Evolutionary conservation across 1,140 invertebrate genomes (phyloP), one percentile per base, ranked within the genome.

Genomic region (Musca vetustissima): DNA sequence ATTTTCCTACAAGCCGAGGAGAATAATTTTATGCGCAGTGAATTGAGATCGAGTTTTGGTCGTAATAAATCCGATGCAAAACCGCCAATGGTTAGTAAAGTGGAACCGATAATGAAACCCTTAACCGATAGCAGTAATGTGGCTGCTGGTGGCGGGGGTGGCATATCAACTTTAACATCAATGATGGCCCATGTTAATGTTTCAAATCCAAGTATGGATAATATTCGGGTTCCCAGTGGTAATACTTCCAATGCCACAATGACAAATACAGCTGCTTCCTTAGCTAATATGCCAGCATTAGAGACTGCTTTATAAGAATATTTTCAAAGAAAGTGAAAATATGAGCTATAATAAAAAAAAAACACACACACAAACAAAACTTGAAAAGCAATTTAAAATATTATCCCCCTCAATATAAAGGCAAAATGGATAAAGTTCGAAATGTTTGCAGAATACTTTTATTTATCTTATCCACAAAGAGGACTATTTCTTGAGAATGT

Each of bases 1-100:
- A 78, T 83, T 32, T 83, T 83, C 28, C 66, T 83, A 66, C 79
- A 83, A 73, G 78, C 78, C 13, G 81, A 83, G 69, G 79, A 82
- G 70, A 83, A 83, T 66, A 83, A 83, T 66, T 83, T 83, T 25
- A 83, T 82, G 75, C 79, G 79, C 11, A 76, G 77, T 17, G 82
- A 83, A 68, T 70, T 80, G 66, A 83, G 78, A 71, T 70, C 71
- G n/a, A 43, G 36, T n/a, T 67, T 67, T 57, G n/a, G 48, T 19
- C 67, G 48, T 24, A 22, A 11, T 14, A 28, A 69, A 28, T 17
- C n/a, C 14, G 32, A 43, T 24, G 55, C 7, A 21, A 43, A 43
- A 13, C 36, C 6, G 13, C 36, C 36, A 2, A 43, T 43, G 6
- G 36, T 43, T 24, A 53, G 50, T 24, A 59, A 25, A 25, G 21